Percentiles rank a stretch among this genome's conserved stretches.
phyloP scores from a whole-genome alignment of 2,113 vertebrate genomes.

The Gasterosteus nipponicus region DNA sequence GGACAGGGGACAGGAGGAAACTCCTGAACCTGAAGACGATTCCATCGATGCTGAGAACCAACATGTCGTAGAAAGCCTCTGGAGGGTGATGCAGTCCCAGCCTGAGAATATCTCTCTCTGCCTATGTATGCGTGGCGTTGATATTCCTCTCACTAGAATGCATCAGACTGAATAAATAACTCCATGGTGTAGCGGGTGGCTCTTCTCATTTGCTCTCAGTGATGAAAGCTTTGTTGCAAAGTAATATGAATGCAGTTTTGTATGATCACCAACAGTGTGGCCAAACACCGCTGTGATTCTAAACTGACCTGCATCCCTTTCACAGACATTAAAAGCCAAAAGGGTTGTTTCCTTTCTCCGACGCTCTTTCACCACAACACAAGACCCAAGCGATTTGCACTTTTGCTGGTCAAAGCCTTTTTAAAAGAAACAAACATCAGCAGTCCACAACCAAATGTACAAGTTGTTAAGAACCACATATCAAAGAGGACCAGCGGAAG shows the following conservation, averaged over 20 bases:
- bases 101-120: background rate
- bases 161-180: background rate
- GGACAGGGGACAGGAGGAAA: background rate
- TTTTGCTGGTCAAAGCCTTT: background rate
- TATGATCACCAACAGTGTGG: background rate
- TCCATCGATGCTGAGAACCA: background rate
- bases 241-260: background rate
- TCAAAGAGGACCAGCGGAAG: conserved; percentile 20
- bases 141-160: background rate
- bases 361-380: background rate
- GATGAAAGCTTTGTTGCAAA: background rate
- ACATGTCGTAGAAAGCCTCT: background rate
- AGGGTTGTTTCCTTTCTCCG: background rate
- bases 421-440: background rate
- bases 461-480: background rate
- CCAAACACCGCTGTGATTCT: no score
- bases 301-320: background rate
- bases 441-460: background rate
- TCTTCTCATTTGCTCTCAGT: background rate
- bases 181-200: background rate
- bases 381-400: background rate
- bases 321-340: background rate
- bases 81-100: background rate
- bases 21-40: background rate
- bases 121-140: no score